Evolutionary conservation across 2,888 invertebrate genomes (phyloP).

Genomic region (Phragmatobia fuliginosa): DNA sequence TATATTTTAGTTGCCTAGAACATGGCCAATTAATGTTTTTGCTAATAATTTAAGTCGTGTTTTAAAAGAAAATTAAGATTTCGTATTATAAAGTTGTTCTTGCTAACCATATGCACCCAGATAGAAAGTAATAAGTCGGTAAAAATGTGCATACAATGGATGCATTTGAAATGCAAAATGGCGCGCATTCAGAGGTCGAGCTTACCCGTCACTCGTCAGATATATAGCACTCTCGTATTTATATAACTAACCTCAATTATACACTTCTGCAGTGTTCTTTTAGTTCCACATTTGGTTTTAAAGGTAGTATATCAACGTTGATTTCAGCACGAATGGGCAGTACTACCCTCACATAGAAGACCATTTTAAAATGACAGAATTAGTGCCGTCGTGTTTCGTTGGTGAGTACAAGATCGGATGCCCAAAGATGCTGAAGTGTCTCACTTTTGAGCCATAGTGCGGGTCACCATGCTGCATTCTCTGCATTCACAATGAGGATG

Average conservation of each 20-base stretch:
- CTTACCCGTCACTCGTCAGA: constrained; percentile 69
- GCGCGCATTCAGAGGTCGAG: constrained; percentile 70
- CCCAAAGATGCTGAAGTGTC: no score
- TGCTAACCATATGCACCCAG: constrained; percentile 63
- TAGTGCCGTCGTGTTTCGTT: no score
- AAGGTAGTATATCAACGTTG: no score
- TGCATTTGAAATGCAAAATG: constrained; percentile 84
- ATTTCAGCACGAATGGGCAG: no score
- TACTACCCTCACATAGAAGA: no score
- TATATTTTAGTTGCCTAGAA: no score
- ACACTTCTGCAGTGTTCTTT: background rate
- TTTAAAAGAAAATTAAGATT: background rate
- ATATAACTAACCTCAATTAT: constrained; percentile 21
- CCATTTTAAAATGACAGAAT: no score
- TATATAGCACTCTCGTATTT: constrained; percentile 60
- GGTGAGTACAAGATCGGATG: no score
- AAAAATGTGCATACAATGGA: constrained; percentile 87
- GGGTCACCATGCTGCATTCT: no score
- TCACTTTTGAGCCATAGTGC: no score
- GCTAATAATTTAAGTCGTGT: background rate
- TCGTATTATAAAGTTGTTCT: constrained; percentile 21
- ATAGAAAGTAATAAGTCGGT: constrained; percentile 83
- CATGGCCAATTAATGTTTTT: no score
- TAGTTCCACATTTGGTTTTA: background rate
- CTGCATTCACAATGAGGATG: no score